Evolutionary conservation across 2,113 vertebrate genomes (phyloP).

Genomic region (Microcebus murinus): DNA sequence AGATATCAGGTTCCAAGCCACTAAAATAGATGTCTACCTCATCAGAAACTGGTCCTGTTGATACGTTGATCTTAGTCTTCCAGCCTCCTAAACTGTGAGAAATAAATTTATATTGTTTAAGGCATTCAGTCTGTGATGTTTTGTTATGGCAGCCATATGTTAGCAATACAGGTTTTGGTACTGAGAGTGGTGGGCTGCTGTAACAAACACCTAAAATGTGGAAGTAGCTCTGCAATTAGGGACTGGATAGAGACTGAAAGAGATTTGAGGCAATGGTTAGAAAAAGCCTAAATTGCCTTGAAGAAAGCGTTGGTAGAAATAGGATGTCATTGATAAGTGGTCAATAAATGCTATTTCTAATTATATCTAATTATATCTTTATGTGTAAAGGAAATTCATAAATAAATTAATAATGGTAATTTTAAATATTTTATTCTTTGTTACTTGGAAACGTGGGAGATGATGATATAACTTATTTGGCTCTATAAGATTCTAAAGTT

Average conservation of each 20-base stretch:
- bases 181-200: neutral
- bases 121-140: no score
- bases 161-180: neutral
- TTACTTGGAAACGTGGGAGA: neutral
- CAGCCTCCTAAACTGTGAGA: neutral
- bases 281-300: neutral
- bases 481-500: neutral
- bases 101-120: neutral
- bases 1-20: neutral
- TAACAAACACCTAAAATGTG: neutral
- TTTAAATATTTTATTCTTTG: neutral
- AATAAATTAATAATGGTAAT: neutral
- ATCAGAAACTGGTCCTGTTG: neutral
- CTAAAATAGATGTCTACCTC: neutral
- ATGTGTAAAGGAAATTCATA: neutral
- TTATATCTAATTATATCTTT: neutral
- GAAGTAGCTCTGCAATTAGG: neutral
- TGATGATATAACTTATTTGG: neutral
- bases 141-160: neutral
- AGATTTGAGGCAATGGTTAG: neutral
- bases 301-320: neutral
- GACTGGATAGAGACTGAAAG: neutral
- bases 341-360: neutral
- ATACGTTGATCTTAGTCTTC: neutral
- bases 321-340: neutral